Evolutionary conservation across 2,113 vertebrate species (phyloP).

Genomic region (Pachycephala philippinensis): DNA sequence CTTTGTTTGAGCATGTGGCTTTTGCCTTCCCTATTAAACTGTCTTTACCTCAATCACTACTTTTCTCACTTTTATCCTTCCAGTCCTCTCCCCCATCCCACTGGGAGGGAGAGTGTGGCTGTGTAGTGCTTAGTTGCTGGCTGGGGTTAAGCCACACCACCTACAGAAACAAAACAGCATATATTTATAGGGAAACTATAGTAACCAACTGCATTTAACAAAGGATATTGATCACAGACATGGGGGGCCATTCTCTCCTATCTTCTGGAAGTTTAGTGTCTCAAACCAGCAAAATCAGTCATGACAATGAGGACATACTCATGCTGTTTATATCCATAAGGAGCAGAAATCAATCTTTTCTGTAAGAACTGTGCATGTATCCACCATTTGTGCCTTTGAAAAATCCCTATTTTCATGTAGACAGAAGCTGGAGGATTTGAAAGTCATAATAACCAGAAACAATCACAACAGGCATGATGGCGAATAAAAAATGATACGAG

Average conservation of each 20-base stretch:
- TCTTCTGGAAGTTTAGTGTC: background rate
- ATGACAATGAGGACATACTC: background rate
- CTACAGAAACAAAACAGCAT: background rate
- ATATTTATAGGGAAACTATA: background rate
- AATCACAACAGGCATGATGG: background rate
- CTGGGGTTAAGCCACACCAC: background rate
- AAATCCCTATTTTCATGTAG: background rate
- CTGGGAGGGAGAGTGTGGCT: fast-evolving
- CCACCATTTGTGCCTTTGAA: background rate
- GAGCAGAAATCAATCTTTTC: background rate
- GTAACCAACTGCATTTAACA: background rate
- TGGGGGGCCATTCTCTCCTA: background rate
- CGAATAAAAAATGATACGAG: background rate
- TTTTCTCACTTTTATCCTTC: background rate
- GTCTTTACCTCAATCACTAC: background rate
- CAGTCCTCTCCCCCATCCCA: background rate
- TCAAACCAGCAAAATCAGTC: background rate
- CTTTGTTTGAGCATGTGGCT: fast-evolving
- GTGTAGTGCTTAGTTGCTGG: background rate
- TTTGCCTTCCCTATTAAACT: background rate
- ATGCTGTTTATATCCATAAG: background rate
- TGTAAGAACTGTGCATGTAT: background rate
- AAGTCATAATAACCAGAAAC: background rate
- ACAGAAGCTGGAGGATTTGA: background rate
- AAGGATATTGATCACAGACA: background rate